Evolutionary conservation across 2,113 vertebrate genomes (phyloP).

Genomic region (Pandion haliaetus): DNA sequence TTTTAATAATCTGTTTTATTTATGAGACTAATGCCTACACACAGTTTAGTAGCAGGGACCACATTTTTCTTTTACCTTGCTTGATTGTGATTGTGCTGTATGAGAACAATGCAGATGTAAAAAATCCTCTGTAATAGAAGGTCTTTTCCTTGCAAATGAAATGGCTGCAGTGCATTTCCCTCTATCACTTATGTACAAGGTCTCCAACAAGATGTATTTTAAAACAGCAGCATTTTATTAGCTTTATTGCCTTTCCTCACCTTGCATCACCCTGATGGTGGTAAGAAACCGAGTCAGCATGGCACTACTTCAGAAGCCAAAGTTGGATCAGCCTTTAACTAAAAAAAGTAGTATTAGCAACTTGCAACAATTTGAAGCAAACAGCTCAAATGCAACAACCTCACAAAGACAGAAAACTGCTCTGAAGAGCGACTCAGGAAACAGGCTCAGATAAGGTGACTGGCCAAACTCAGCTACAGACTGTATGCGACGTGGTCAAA

Average conservation of each 20-base stretch:
- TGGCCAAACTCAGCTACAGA: neutral
- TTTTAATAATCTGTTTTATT: neutral
- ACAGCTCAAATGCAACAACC: neutral
- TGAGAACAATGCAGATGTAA: neutral
- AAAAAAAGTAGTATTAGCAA: neutral
- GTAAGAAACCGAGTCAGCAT: neutral
- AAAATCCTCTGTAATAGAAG: neutral
- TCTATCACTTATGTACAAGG: neutral
- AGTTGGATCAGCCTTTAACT: neutral
- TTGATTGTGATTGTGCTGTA: neutral
- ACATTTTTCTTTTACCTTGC: neutral
- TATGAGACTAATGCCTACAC: neutral
- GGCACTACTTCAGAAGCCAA: neutral
- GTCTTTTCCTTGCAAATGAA: neutral
- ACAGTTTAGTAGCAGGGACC: neutral
- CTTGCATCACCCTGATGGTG: neutral
- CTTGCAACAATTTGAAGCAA: neutral
- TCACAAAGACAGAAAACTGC: neutral
- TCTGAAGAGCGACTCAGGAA: neutral
- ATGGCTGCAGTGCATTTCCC: neutral
- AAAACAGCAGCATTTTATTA: neutral
- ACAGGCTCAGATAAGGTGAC: neutral
- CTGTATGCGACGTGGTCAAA: fast-evolving
- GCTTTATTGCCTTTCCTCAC: neutral
- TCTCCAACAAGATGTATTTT: neutral